These are phyloP conservation scores for Enteromius paludinosus DNA, from an alignment of 2,797 vertebrate species.

Conservation along the genomic window DNA sequence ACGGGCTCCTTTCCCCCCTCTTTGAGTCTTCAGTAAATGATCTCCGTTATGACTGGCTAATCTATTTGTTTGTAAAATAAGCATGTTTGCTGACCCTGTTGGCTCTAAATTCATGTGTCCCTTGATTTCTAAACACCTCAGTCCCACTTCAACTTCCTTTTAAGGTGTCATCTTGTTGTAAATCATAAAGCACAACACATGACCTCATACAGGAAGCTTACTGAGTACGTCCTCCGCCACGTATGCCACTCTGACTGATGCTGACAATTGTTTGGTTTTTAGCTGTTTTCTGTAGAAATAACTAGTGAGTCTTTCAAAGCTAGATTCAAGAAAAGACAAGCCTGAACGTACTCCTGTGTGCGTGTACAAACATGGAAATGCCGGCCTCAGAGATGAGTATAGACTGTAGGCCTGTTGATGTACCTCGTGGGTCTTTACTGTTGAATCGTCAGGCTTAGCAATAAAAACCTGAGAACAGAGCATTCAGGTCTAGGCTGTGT, in stretches of 20 bases:
- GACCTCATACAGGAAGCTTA: background rate
- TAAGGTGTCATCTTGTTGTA: background rate
- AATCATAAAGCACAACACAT: background rate
- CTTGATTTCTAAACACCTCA: background rate
- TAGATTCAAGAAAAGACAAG: background rate
- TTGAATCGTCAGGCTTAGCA: background rate
- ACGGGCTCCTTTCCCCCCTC: background rate
- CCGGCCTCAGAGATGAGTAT: background rate
- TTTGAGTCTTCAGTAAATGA: background rate
- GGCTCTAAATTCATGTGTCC: background rate
- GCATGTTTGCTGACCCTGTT: background rate
- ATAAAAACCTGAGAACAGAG: background rate
- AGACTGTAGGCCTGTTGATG: background rate
- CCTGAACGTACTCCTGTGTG: background rate
- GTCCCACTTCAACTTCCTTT: background rate
- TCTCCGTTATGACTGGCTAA: background rate
- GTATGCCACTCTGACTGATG: background rate
- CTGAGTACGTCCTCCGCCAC: background rate
- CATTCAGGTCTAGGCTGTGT: constrained; percentile 16
- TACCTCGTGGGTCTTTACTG: background rate
- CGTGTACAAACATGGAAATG: constrained; percentile 23
- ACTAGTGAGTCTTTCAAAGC: background rate
- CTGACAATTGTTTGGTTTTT: background rate
- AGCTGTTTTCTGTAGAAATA: constrained; percentile 15
- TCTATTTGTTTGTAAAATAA: background rate